Evolutionary conservation across 1,140 invertebrate species (phyloP).

Genomic region (Leptinotarsa texana): DNA sequence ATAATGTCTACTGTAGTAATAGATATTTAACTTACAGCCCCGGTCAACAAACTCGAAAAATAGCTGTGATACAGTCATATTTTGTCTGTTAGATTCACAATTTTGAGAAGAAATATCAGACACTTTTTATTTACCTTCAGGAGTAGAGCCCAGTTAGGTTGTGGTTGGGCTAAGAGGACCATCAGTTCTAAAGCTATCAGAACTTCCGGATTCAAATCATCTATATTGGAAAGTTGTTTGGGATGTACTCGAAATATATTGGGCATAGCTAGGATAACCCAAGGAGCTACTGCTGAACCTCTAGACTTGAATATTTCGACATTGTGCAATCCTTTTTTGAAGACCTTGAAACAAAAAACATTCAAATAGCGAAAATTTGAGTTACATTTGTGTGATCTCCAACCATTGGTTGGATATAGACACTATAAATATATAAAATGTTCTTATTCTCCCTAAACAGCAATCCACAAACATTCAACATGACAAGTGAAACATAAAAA

Average conservation of each 20-base stretch:
- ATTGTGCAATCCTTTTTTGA: slow-evolving; percentile 62
- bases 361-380: neutral
- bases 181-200: slow-evolving; percentile 70
- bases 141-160: slow-evolving; percentile 72
- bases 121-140: slow-evolving; percentile 62
- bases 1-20: no score
- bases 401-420: no score
- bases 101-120: neutral
- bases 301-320: slow-evolving; percentile 59
- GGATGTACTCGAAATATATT: slow-evolving; percentile 61
- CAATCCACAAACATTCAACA: no score
- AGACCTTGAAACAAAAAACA: slow-evolving; percentile 51
- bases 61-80: no score
- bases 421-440: no score
- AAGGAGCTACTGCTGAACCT: slow-evolving; percentile 61
- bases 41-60: no score
- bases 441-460: no score
- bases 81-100: no score
- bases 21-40: no score
- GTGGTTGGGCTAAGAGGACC: slow-evolving; percentile 73
- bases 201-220: slow-evolving; percentile 61
- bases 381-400: no score
- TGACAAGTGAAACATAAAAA: no score
- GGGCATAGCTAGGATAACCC: slow-evolving; percentile 69
- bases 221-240: slow-evolving; percentile 55